These are phyloP conservation scores for Drosophila lutescens DNA, from an alignment of 2,888 invertebrate species.

Conservation along the genomic window DNA sequence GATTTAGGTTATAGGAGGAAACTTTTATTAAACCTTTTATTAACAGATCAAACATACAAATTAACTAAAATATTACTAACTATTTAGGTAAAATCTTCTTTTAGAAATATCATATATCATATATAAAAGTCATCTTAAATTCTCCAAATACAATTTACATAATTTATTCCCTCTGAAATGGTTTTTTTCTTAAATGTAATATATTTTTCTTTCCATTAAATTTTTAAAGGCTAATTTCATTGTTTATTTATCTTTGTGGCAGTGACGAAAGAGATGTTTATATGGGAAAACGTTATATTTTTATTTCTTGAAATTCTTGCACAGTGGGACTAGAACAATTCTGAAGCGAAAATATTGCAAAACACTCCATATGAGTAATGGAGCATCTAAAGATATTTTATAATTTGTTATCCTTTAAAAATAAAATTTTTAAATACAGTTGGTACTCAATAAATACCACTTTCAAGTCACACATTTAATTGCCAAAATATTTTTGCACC, in stretches of 20 bases:
- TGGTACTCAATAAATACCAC: not conserved
- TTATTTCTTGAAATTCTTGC: not conserved
- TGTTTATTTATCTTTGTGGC: constrained; percentile 3
- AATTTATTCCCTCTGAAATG: not conserved
- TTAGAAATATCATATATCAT: too few relatives aligned
- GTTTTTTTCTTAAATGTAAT: constrained; percentile 1
- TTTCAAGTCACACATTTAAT: not conserved
- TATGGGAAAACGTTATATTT: constrained; percentile 2
- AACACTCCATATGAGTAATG: too few relatives aligned
- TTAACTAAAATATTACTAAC: too few relatives aligned
- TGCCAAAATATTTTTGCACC: not conserved
- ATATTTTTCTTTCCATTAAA: constrained; percentile 4
- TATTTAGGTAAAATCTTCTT: too few relatives aligned
- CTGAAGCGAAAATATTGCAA: not conserved
- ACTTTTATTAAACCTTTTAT: not conserved
- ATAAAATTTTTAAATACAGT: too few relatives aligned
- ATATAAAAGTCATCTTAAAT: too few relatives aligned
- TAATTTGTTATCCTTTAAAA: too few relatives aligned
- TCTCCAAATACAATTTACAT: too few relatives aligned
- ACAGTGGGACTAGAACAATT: not conserved
- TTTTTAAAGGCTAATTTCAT: constrained; percentile 17
- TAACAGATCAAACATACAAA: too few relatives aligned
- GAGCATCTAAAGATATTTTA: too few relatives aligned
- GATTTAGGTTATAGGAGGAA: not conserved
- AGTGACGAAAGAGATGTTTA: constrained; percentile 22